Evolutionary conservation across 1,140 invertebrate species (phyloP), one percentile per base, ranked within the genome.

Genomic region (Druon quercuslanigerum): DNA sequence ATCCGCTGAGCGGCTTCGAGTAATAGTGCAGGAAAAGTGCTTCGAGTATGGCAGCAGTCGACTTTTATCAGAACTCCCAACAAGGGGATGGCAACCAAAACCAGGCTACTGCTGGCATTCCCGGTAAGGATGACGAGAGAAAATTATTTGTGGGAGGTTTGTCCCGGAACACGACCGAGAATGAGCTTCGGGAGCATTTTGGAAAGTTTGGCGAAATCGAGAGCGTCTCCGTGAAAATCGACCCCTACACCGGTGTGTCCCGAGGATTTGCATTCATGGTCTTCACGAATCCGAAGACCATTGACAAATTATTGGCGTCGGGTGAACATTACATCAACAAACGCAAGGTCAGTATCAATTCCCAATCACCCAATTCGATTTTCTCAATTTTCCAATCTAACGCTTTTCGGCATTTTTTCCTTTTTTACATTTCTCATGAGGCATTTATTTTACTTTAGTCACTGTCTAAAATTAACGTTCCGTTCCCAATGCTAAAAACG

Each of bases 191-290:
- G 19, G 93, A 94, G 72, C 92, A 95, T 86, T 95, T 95, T 82
- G 88, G 91, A 40, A 93, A 93, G 80, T 95, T 92, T 79, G 94
- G 94, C 25, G 93, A 94, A 70, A 93, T 95, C 66, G 93, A 94
- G 79, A 93, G 93, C 82, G 92, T 94, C 56, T 92, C 92, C 73
- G 92, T 95, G n/a, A 95, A 95, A 85, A 93, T 93, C 75, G 94
- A 95, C 83, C 93, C 93, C 0, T 92, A 92, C 72, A 94, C 94
- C 75, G 93, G 94, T 50, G 86, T 93, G 75, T 93, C 93, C 5
- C 88, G 95, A 85, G 94, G 94, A 12, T 95, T 95, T 87, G 94
- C 94, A 20, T 96, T 96, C 86, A 93, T 95, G 81, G 93, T 94
- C 52, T 95, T 95, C 86, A 92, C 93, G 70, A 91, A 91, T 81